phyloP scores from a whole-genome alignment of 2,888 invertebrate species.

The Drosophila greeni region DNA sequence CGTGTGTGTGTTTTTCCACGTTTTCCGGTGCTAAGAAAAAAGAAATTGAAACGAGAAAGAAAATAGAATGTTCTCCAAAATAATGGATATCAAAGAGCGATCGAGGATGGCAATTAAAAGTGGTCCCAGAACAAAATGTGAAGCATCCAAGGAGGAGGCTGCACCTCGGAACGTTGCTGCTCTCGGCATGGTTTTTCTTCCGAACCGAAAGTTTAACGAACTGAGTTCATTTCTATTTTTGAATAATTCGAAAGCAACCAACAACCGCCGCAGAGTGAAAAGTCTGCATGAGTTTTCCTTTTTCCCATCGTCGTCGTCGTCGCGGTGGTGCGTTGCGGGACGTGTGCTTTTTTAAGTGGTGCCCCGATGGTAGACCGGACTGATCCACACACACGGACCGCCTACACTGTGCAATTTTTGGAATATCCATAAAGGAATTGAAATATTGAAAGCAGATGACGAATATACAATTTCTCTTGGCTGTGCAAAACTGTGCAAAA shows the following conservation, averaged over 20 bases:
- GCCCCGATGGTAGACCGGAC: constrained; percentile 33
- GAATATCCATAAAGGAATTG: constrained; percentile 51
- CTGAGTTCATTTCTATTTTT: constrained; percentile 80
- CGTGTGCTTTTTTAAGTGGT: constrained; percentile 49
- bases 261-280: constrained; percentile 63
- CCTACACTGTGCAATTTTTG: constrained; percentile 74
- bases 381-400: constrained; percentile 48
- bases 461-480: constrained; percentile 11
- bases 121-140: constrained; percentile 43
- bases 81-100: constrained; percentile 28
- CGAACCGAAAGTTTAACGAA: constrained; percentile 78
- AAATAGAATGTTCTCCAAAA: constrained; percentile 43
- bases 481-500: constrained; percentile 21
- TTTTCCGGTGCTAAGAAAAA: constrained; percentile 51
- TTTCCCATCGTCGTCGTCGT: constrained; percentile 20
- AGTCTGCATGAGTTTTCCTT: constrained; percentile 66
- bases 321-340: constrained; percentile 46
- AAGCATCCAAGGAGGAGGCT: constrained; percentile 47
- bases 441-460: constrained; percentile 60
- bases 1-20: constrained; percentile 63
- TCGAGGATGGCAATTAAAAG: constrained; percentile 48
- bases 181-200: constrained; percentile 58
- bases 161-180: constrained; percentile 35
- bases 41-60: constrained; percentile 2
- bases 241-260: constrained; percentile 68